Evolutionary conservation across 2,888 invertebrate genomes (phyloP).

Genomic region (Papilio demoleus): DNA sequence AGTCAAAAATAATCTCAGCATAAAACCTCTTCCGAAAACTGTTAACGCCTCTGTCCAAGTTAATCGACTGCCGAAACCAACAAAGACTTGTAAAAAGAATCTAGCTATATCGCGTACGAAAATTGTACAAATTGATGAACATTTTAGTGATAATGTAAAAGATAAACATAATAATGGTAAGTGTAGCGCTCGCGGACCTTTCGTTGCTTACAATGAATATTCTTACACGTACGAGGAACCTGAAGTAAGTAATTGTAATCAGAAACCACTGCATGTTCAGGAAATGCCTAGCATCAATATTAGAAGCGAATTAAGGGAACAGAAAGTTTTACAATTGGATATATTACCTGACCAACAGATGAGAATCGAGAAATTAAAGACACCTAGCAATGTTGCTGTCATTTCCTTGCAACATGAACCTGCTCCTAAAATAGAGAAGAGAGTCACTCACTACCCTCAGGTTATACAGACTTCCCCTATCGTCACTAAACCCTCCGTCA

Average conservation of each 20-base stretch:
- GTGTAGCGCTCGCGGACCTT: constrained; percentile 46
- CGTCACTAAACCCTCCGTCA: constrained; percentile 42
- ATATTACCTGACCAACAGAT: constrained; percentile 68
- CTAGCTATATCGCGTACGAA: constrained; percentile 64
- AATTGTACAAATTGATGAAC: constrained; percentile 65
- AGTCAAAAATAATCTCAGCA: constrained; percentile 43
- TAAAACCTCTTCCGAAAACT: constrained; percentile 49
- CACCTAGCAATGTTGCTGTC: constrained; percentile 64
- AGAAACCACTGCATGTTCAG: constrained; percentile 68
- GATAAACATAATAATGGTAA: constrained; percentile 55
- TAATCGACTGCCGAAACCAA: constrained; percentile 49
- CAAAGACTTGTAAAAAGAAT: constrained; percentile 56
- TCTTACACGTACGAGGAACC: constrained; percentile 62
- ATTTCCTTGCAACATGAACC: constrained; percentile 60
- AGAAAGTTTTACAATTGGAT: constrained; percentile 78
- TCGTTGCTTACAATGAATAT: constrained; percentile 70
- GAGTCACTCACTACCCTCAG: constrained; percentile 30
- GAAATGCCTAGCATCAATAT: constrained; percentile 80
- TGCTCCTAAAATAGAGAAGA: constrained; percentile 4
- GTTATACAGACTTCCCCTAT: constrained; percentile 26
- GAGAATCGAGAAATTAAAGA: constrained; percentile 44
- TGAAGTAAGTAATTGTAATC: constrained; percentile 47
- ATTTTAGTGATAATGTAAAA: constrained; percentile 49
- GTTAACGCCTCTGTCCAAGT: constrained; percentile 54
- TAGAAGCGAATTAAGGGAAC: constrained; percentile 74